Evolutionary conservation across 1,140 invertebrate genomes (phyloP), one percentile per base, ranked within the genome.

Genomic region (Drosophila orosa): DNA sequence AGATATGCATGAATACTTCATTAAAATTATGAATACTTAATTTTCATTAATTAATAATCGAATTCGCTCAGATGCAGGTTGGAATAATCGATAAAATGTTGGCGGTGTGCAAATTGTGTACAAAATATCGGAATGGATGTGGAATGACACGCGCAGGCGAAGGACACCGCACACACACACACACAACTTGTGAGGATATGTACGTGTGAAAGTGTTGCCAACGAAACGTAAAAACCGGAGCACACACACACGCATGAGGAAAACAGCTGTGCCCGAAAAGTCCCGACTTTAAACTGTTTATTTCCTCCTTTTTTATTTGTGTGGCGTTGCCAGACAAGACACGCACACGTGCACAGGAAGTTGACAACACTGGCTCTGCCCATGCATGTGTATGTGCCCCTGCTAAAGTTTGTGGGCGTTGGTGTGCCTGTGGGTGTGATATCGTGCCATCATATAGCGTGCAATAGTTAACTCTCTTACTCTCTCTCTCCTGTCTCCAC

Each of bases 111-210:
- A 82, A 78, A 78, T 57, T 71, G 66, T 87, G 71, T 86, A 86
- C 80, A 87, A 83, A 65, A 77, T 87, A 86, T 86, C 84, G 83
- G 75, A 86, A 83, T 83, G 80, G 50, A 15, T 15, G 27, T 22
- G 19, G 8, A 83, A 86, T 83, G 83, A 83, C 78, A 86, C 79
- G 82, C 83, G 83, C 83, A 87, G 78, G 83, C 78, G 83, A 85
- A 85, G 83, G 78, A 85, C 69, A 86, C 29, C 44, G 22, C 19
- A 78, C 77, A 58, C 77, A 73, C 57, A 79, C 81, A 50, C 58
- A 15, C 12, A 24, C 24, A 45, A 25, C 7, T 13, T 47, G 24
- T 8, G 0, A 24, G 24, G 44, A 47, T 29, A 12, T 48, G 10
- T 12, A 10, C 5, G 15, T 35, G 37, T 75, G 63, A 77, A 84